Evolutionary conservation across 2,888 invertebrate genomes (phyloP).

Genomic region (Cataglyphis altisquamis): DNA sequence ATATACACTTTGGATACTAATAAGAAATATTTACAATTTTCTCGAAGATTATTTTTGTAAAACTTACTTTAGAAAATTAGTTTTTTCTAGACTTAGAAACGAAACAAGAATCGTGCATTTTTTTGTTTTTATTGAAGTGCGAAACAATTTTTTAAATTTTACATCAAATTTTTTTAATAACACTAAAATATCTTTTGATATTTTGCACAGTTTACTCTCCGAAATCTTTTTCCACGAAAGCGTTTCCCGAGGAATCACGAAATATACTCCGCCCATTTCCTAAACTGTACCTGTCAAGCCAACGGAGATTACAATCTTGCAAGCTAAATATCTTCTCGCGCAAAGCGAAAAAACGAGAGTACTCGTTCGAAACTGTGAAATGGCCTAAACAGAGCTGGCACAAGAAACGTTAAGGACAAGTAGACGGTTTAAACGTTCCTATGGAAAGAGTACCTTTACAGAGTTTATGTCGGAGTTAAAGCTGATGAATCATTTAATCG

Average conservation of each 20-base stretch:
- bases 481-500: constrained; percentile 23
- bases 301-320: constrained; percentile 13
- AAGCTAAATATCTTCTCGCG: not conserved
- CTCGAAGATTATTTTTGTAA: not conserved
- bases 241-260: constrained; percentile 1
- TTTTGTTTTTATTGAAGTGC: too few relatives aligned
- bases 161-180: not conserved
- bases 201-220: not conserved
- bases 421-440: constrained; percentile 66
- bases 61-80: not conserved
- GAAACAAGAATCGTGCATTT: too few relatives aligned
- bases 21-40: not conserved
- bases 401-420: constrained; percentile 23
- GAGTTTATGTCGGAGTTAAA: constrained; percentile 24
- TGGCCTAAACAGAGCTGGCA: not conserved
- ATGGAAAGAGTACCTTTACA: constrained; percentile 55
- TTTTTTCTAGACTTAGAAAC: too few relatives aligned
- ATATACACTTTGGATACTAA: not conserved
- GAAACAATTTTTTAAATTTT: too few relatives aligned
- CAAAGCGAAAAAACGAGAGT: constrained; percentile 9
- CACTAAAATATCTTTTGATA: not conserved
- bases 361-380: not conserved
- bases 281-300: constrained; percentile 13
- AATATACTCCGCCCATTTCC: not conserved
- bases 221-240: not conserved